Base-by-base conservation (phyloP, 2,113 vertebrate species). In the Aleadryas rufinucha region DNA sequence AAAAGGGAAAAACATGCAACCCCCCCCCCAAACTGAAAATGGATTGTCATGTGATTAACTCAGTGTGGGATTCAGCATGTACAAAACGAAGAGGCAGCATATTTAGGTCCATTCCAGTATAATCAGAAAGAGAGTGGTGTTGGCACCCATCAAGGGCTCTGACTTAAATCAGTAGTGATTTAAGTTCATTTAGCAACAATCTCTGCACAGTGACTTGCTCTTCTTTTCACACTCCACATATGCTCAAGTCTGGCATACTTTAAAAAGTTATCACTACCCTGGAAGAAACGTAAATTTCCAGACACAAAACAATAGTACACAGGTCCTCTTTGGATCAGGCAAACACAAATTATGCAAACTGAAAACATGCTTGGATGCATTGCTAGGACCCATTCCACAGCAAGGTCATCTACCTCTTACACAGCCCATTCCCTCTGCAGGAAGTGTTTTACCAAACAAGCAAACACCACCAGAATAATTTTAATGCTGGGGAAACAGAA, bases 291-390 rank as follows among this genome's bases (percentile, higher is more conserved):
- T 11, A 27, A 1, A 4, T 74, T 66, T 70, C 24, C 42, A 88
- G 17, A 45, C 6, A 16, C 16, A 47, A 37, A 74, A 7, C 33
- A 65, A 6, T 24, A n/a, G 16, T 20, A 22, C 30, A 47, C 14
- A 42, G 11, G 5, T 44, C 19, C 21, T 63, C 19, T 83, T 56
- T 47, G 27, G 6, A 63, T 39, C 23, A 57, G 26, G 19, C 14
- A 66, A 59, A 30, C 13, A 50, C 56, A 86, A 75, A 47, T 13
- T 7, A 28, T 15, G 35, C 12, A 42, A 83, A 61, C 12, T 23
- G 42, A 70, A 75, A 66, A 9, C 10, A 57, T 27, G 3, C 8
- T 63, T 0, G 0, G 8, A 22, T 59, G 22, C 3, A 50, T 16
- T 9, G 44, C 35, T 15, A 69, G 9, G 14, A 69, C 61, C 5